phyloP scores from a whole-genome alignment of 2,888 invertebrate species.

The Linyphia triangularis region DNA sequence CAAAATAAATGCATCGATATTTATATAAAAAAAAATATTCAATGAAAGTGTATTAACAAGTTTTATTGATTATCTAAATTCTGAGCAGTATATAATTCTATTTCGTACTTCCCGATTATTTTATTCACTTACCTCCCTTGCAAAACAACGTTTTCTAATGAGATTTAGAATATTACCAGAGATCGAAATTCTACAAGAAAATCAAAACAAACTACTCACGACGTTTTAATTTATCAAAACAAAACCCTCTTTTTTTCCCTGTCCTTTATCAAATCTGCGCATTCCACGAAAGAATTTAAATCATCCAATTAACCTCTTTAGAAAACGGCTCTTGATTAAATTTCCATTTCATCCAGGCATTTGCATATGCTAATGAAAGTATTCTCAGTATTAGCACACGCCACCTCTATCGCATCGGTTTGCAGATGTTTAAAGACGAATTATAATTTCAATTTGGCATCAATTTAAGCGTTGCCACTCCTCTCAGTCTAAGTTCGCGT shows the following conservation, averaged over 20 bases:
- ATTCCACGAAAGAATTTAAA: constrained; percentile 61
- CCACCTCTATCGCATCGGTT: constrained; percentile 49
- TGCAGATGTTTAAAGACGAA: constrained; percentile 70
- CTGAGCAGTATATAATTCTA: too few relatives aligned
- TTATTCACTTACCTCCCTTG: too few relatives aligned
- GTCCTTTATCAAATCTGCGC: constrained; percentile 4
- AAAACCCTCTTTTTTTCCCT: not conserved
- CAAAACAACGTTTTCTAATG: not conserved
- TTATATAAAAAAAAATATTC: too few relatives aligned
- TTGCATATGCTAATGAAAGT: constrained; percentile 70
- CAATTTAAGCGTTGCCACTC: constrained; percentile 65
- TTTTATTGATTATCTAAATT: too few relatives aligned
- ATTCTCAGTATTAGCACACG: not conserved
- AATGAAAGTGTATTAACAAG: too few relatives aligned
- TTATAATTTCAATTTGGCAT: constrained; percentile 72
- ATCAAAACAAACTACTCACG: constrained; percentile 20
- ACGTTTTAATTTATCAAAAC: constrained; percentile 47
- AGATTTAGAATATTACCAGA: not conserved
- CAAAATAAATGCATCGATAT: too few relatives aligned
- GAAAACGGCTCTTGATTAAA: constrained; percentile 66
- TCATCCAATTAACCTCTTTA: constrained; percentile 68
- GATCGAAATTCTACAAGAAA: constrained; percentile 15
- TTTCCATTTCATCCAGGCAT: constrained; percentile 69
- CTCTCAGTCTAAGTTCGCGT: constrained; percentile 51
- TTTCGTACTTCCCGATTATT: too few relatives aligned